Percentiles rank a stretch among this genome's conserved stretches.
These are phyloP conservation scores for Misgurnus anguillicaudatus DNA, from an alignment of 2,113 vertebrate species.

Conservation along the genomic window DNA sequence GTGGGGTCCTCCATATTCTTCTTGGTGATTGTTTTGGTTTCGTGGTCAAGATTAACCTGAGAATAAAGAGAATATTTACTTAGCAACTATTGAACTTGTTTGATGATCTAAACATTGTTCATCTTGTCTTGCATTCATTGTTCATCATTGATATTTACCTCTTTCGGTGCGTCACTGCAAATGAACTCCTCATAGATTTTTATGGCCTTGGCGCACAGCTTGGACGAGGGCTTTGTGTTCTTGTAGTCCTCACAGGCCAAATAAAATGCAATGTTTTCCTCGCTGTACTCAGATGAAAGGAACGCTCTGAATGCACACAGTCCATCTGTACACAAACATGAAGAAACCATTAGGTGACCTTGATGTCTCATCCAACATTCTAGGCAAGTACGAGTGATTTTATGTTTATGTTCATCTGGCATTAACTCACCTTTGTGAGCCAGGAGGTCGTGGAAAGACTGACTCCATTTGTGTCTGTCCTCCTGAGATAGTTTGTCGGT, in stretches of 20 bases:
- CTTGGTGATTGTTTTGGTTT: conserved; percentile 83
- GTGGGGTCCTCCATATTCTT: conserved; percentile 78
- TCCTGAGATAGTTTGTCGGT: conserved; percentile 67
- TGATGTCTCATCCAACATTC: background rate
- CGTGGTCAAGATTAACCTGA: conserved; percentile 90
- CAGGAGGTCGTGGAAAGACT: conserved; percentile 88
- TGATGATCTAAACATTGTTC: background rate
- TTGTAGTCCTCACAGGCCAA: conserved; percentile 92
- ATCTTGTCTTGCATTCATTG: background rate
- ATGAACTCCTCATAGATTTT: conserved; percentile 93
- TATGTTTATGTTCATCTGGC: background rate
- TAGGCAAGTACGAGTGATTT: background rate
- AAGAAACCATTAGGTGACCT: conserved; percentile 31
- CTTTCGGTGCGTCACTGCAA: conserved; percentile 81
- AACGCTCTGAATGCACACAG: conserved; percentile 87
- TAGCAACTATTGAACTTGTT: too few relatives aligned
- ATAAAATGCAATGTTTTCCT: conserved; percentile 97
- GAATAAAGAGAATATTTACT: background rate
- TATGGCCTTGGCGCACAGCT: conserved; percentile 83
- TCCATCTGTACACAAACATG: conserved; percentile 76
- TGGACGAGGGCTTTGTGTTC: conserved; percentile 76
- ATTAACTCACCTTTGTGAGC: conserved; percentile 86
- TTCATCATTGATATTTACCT: conserved; percentile 75
- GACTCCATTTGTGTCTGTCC: conserved; percentile 85
- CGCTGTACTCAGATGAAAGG: conserved; percentile 89